These are phyloP conservation scores for Manacus vitellinus DNA, from an alignment of 2,113 vertebrate species.

Conservation along the genomic window DNA sequence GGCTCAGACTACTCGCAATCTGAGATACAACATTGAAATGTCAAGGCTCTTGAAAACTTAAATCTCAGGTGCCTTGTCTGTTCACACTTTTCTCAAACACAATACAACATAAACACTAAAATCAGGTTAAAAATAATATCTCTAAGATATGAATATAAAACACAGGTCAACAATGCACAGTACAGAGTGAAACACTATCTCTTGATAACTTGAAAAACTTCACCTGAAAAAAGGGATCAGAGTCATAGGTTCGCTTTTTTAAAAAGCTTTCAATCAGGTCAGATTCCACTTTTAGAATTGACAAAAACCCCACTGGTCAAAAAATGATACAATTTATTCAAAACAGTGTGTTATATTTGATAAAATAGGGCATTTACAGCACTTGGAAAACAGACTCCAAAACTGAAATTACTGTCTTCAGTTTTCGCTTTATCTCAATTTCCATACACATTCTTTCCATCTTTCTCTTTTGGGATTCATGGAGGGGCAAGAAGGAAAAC, in stretches of 20 bases:
- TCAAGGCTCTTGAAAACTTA: background rate
- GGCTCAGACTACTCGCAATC: background rate
- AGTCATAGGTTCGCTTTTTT: background rate
- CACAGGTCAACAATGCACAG: background rate
- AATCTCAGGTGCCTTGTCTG: background rate
- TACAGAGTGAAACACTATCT: background rate
- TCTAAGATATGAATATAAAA: background rate
- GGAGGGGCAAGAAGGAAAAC: background rate
- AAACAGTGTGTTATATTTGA: background rate
- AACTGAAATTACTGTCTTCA: background rate
- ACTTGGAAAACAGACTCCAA: background rate
- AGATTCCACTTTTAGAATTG: background rate
- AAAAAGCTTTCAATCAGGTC: background rate
- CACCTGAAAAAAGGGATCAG: background rate
- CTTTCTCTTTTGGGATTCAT: constrained; percentile 20
- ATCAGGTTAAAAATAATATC: background rate
- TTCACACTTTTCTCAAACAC: background rate
- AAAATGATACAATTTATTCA: background rate
- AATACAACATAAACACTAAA: background rate
- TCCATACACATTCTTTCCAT: background rate
- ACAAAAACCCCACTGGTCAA: background rate
- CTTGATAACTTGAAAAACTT: background rate
- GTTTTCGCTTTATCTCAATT: background rate
- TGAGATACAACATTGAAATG: background rate
- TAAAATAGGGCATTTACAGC: background rate